Conservation (phyloP, 2,888 invertebrate genomes). For the Spilosoma lubricipeda region DNA sequence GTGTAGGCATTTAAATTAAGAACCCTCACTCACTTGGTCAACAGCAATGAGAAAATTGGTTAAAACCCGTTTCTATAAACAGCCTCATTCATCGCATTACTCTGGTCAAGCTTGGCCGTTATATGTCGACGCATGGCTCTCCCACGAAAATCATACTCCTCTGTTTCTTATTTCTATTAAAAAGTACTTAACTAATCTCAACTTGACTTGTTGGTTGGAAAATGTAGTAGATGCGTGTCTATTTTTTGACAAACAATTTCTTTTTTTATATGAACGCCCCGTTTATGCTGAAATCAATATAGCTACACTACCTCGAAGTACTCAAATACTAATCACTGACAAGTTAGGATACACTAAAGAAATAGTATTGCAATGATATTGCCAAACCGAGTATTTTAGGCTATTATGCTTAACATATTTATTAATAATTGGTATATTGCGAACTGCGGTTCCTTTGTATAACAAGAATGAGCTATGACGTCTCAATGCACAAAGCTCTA, state of each 20-base stretch:
- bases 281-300: no score
- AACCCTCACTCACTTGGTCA: no score
- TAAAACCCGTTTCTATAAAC: no score
- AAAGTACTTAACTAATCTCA: neutral
- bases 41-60: no score
- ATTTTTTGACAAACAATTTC: neutral
- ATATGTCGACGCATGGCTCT: no score
- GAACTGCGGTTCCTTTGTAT: neutral
- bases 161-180: neutral
- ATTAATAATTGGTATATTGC: neutral
- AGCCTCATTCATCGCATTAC: no score
- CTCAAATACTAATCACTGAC: neutral
- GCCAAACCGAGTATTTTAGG: neutral
- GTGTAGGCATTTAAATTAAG: no score
- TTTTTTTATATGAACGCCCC: no score
- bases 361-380: neutral
- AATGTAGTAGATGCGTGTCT: neutral
- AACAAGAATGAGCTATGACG: neutral
- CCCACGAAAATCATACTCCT: neutral
- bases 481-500: neutral
- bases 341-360: neutral
- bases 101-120: no score
- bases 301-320: neutral
- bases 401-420: neutral
- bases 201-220: neutral